Evolutionary conservation across 2,797 vertebrate genomes (phyloP).

Genomic region (Halcyon badia): DNA sequence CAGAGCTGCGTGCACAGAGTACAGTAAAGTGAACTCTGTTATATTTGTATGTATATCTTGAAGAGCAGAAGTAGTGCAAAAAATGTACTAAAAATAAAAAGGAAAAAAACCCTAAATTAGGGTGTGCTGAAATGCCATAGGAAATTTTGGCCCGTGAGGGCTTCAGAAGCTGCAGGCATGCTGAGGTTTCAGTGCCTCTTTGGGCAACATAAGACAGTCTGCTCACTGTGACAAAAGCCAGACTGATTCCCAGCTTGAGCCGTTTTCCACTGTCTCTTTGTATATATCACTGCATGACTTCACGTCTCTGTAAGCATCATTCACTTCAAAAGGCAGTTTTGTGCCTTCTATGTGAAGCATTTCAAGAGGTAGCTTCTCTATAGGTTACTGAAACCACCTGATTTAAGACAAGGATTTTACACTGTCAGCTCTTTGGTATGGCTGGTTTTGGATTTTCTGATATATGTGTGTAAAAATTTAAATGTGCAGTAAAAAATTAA

Average conservation of each 20-base stretch:
- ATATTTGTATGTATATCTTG: neutral
- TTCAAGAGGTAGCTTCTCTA: neutral
- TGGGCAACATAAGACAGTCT: neutral
- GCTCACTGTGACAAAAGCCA: neutral
- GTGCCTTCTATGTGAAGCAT: neutral
- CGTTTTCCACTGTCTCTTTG: neutral
- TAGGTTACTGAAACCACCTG: neutral
- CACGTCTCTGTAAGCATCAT: neutral
- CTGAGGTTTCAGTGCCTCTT: neutral
- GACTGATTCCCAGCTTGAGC: neutral
- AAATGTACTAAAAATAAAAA: neutral
- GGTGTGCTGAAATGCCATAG: neutral
- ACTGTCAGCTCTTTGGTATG: neutral
- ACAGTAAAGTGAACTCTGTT: neutral
- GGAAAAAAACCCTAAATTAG: neutral
- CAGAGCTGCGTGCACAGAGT: neutral
- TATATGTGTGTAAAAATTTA: neutral
- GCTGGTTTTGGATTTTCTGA: neutral
- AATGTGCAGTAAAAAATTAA: neutral
- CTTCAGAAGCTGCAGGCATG: neutral
- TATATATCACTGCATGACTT: neutral
- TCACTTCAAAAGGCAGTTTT: neutral
- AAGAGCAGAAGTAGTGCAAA: neutral
- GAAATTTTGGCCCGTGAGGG: neutral
- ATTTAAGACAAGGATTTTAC: neutral